These are phyloP conservation scores for Echinarachnius parma DNA, from an alignment of 53 echinoderm and acorn worm genomes.

Conservation along the genomic window DNA sequence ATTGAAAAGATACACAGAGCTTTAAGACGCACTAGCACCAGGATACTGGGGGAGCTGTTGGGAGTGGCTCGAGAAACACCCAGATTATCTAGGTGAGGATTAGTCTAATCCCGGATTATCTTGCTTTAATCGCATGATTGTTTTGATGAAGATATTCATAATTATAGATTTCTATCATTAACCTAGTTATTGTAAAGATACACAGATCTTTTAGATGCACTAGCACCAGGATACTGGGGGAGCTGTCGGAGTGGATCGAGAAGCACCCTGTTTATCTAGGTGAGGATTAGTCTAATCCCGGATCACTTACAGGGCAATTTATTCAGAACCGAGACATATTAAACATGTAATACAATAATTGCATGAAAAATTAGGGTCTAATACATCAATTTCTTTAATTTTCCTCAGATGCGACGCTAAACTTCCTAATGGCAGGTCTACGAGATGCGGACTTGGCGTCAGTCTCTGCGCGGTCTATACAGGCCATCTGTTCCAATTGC, in stretches of 20 bases:
- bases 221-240: conserved; percentile 81
- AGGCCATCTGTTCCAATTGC: conserved; percentile 67
- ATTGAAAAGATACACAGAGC: no score
- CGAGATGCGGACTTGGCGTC: conserved; percentile 58
- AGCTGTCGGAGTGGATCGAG: conserved; percentile 87
- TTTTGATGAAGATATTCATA: no score
- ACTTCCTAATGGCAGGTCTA: conserved; percentile 62
- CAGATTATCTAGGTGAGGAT: conserved; percentile 77
- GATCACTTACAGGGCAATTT: no score
- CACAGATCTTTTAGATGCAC: conserved; percentile 88
- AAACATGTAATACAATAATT: background rate
- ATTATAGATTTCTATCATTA: no score
- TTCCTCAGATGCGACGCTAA: conserved; percentile 61
- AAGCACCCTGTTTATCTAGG: conserved; percentile 85
- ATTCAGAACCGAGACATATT: no score
- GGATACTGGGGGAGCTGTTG: conserved; percentile 82
- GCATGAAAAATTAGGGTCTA: background rate
- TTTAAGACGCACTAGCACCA: conserved; percentile 83
- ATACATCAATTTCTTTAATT: no score
- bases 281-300: no score
- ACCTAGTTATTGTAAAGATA: no score
- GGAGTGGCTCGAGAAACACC: conserved; percentile 87
- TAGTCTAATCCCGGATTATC: no score
- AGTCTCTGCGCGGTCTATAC: conserved; percentile 70
- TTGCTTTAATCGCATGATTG: no score